Conservation (phyloP, 2,797 vertebrate genomes). For the Falco rusticolus region DNA sequence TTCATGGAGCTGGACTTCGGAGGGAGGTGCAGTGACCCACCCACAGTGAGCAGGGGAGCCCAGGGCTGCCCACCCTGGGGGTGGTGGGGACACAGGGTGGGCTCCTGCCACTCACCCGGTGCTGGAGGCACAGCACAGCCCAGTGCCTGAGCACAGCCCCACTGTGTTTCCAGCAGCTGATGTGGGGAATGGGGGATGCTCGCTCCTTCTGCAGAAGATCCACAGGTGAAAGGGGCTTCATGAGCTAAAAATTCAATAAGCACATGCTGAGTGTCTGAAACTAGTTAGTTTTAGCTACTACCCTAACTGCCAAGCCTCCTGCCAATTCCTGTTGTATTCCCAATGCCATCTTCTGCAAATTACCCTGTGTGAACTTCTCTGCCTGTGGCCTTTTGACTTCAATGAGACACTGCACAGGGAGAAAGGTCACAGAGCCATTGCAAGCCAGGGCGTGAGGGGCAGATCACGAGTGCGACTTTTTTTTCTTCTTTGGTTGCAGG, state of each 20-base stretch:
- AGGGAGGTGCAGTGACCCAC: background rate
- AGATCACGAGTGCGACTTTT: background rate
- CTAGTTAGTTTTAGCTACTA: background rate
- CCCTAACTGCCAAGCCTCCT: background rate
- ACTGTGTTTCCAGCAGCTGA: fast-evolving
- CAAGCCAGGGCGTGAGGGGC: fast-evolving
- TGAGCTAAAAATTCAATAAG: background rate
- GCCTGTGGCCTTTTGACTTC: background rate
- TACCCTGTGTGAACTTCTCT: background rate
- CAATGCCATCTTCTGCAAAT: background rate
- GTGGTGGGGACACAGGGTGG: background rate
- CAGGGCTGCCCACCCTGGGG: fast-evolving
- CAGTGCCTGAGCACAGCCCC: background rate
- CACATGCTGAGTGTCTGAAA: fast-evolving
- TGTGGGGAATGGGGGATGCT: background rate
- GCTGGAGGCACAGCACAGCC: background rate
- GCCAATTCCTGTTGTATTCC: background rate
- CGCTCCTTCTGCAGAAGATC: background rate
- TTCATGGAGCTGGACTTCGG: background rate
- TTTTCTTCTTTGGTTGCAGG: background rate
- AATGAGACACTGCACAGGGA: background rate
- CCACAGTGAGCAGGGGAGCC: background rate
- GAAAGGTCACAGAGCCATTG: background rate
- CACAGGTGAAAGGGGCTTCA: background rate
- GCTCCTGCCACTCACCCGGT: fast-evolving